Conservation (phyloP, 2,113 vertebrate genomes). For the Melanocharis versteri region DNA sequence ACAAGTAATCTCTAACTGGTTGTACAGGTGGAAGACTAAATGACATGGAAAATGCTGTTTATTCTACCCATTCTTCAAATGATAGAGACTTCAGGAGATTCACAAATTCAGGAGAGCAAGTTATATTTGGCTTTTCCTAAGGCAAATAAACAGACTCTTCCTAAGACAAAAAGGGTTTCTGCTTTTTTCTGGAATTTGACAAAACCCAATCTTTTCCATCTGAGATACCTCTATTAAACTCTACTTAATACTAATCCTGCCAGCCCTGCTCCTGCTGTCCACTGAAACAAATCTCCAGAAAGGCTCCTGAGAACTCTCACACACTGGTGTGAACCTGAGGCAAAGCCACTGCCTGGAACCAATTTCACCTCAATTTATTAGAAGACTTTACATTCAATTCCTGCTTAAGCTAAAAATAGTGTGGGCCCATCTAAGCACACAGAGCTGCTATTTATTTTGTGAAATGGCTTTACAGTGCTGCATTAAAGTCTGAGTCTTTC, state of each 20-base stretch:
- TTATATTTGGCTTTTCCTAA: background rate
- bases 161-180: background rate
- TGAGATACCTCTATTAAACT: background rate
- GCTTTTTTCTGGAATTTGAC: background rate
- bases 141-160: background rate
- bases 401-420: slow-evolving; percentile 37
- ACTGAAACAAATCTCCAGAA: background rate
- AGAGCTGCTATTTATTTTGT: slow-evolving; percentile 42
- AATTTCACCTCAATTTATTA: slow-evolving; percentile 29
- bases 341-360: slow-evolving; percentile 16
- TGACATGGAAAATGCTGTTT: background rate
- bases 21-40: background rate
- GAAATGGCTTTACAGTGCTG: slow-evolving; percentile 12
- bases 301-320: background rate
- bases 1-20: background rate
- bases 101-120: background rate
- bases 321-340: background rate
- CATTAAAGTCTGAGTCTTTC: background rate
- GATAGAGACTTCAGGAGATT: background rate
- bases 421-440: slow-evolving; percentile 5
- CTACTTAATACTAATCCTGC: background rate
- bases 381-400: background rate
- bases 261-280: background rate
- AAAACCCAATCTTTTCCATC: background rate
- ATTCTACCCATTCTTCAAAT: background rate